phyloP scores from a whole-genome alignment of 2,797 vertebrate species.

The Coccyzus lansbergi region DNA sequence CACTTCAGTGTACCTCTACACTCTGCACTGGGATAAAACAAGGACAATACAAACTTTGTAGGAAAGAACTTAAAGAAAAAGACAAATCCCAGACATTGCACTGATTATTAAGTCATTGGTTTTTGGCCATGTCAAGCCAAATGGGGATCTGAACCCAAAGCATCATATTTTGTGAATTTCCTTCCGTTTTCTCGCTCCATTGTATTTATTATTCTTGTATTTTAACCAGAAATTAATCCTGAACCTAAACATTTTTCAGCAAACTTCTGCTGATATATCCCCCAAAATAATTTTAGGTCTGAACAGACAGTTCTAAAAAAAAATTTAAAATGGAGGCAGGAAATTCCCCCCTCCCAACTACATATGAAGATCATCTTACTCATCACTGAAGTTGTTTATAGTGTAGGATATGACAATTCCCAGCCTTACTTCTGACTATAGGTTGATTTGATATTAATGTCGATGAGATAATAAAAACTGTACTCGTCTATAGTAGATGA shows the following conservation, averaged over 20 bases:
- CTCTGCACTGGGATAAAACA: conserved; percentile 3
- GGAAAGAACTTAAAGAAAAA: background rate
- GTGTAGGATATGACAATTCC: background rate
- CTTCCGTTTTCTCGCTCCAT: background rate
- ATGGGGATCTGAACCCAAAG: background rate
- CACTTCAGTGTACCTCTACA: conserved; percentile 27
- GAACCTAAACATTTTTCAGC: background rate
- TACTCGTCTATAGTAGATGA: background rate
- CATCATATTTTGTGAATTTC: background rate
- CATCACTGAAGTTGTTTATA: background rate
- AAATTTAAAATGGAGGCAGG: background rate
- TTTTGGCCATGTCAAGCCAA: background rate
- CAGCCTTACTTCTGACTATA: background rate
- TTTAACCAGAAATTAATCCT: background rate
- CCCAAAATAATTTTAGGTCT: background rate
- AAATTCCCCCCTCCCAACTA: background rate
- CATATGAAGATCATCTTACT: background rate
- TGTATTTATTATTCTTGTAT: background rate
- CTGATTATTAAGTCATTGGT: background rate
- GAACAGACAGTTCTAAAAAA: background rate
- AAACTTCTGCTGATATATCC: background rate
- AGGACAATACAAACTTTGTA: background rate
- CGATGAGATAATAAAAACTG: background rate
- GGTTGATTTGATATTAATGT: background rate
- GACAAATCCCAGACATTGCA: background rate